Evolutionary conservation across 2,113 vertebrate species (phyloP).

Genomic region (Emydocephalus ijimae): DNA sequence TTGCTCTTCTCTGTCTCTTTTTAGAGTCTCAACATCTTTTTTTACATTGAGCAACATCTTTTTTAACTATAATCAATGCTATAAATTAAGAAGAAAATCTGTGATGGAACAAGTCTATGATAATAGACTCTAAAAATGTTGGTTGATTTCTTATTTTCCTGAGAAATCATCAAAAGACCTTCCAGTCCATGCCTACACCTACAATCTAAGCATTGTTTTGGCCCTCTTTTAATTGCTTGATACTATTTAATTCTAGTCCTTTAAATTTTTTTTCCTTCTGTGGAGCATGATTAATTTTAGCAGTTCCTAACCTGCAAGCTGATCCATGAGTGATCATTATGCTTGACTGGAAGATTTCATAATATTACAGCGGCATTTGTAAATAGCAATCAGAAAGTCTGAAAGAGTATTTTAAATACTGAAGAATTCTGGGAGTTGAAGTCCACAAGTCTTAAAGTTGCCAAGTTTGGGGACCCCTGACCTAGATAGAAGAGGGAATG

Average conservation of each 20-base stretch:
- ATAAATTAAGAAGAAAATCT: not conserved
- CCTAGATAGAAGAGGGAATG: not conserved
- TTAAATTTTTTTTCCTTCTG: not conserved
- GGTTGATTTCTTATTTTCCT: slow-evolving; percentile 18
- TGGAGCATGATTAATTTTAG: not conserved
- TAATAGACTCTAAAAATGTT: not conserved
- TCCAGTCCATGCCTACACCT: not conserved
- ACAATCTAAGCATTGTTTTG: not conserved
- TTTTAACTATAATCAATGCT: not conserved
- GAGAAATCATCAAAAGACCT: not conserved
- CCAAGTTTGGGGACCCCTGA: too few relatives aligned
- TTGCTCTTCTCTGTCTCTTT: too few relatives aligned
- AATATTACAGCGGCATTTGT: not conserved
- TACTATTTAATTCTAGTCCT: not conserved
- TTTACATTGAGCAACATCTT: too few relatives aligned
- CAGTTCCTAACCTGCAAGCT: not conserved
- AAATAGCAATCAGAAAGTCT: not conserved
- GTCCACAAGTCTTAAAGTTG: too few relatives aligned
- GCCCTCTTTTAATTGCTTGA: not conserved
- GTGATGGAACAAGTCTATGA: not conserved
- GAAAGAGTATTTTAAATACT: not conserved
- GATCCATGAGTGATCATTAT: not conserved
- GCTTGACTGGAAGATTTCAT: not conserved
- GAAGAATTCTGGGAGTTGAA: not conserved
- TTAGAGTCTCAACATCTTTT: too few relatives aligned